Base-by-base conservation (phyloP, 2,888 invertebrate species). In the Helleia helle region DNA sequence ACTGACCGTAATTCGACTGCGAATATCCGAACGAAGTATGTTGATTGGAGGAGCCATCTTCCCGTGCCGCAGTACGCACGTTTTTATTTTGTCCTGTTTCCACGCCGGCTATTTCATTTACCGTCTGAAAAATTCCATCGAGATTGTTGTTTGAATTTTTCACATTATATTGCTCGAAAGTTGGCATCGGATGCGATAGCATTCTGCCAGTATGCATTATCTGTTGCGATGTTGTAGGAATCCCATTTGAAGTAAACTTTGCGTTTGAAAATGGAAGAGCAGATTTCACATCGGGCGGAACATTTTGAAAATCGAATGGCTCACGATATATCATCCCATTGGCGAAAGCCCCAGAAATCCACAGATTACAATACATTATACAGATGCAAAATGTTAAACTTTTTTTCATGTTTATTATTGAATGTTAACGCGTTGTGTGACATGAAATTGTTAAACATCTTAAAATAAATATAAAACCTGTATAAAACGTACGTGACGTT, bases 281-380 rank as follows among this genome's bases (percentile, higher is more conserved):
- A 40, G 38, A 15, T 43, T 38, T 36, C 37, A 43, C 42, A 27
- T 53, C 49, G 18, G 44, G 37, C 36, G 49, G 44, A 9, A 46
- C 43, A 41, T 63, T 51, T 44, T 67, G 63, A 39, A 59, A 54
- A 46, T 72, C 73, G 9, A 61, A 56, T 24, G 65, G 57, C 13
- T 65, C 59, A 36, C 64, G 48, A 29, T 59, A 62, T 52, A 65
- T 55, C 34, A 61, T 49, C 22, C 58, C 55, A 29, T 72, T 65
- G 24, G 63, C 63, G n/a, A 52, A 42, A 9, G 43, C 46, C 37
- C 43, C 47, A 29, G 48, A 36, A 36, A 42, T 17, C 31, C 43
- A 49, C 37, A 48, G 37, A 41, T 46, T 45, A 41, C n/a, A n/a
- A n/a, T 44, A 55, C 43, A 61, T 54, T 41, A 68, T 43, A 40